Evolutionary conservation across 2,888 invertebrate species (phyloP).

Genomic region (Tholera decimalis): DNA sequence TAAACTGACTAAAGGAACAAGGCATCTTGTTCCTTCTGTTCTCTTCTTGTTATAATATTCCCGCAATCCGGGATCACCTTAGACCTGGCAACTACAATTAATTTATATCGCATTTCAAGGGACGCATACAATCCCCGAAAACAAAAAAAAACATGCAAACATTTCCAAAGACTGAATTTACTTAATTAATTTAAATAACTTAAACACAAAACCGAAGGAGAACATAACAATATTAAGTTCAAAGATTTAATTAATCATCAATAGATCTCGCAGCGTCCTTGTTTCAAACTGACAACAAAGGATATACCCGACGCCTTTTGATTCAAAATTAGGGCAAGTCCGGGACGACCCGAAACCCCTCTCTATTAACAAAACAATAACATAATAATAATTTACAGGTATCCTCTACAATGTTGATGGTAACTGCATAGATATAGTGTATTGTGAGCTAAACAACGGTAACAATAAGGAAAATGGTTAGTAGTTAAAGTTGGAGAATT

Average conservation of each 20-base stretch:
- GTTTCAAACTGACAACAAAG: conserved; percentile 42
- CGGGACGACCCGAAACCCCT: conserved; percentile 21
- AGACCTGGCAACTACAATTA: not conserved
- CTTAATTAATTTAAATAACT: conserved; percentile 29
- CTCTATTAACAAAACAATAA: conserved; percentile 46
- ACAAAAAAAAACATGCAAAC: not conserved
- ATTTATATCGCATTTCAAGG: not conserved
- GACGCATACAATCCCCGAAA: not conserved
- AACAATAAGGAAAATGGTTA: not conserved
- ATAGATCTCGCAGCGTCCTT: conserved; percentile 23
- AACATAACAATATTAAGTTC: conserved; percentile 38
- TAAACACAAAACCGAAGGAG: conserved; percentile 22
- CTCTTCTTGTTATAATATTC: too few species aligned
- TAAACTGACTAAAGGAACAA: too few species aligned
- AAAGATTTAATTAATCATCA: conserved; percentile 45
- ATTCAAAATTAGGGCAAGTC: conserved; percentile 44
- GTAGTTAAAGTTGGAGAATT: not conserved
- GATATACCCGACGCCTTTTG: conserved; percentile 29
- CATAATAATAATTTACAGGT: conserved; percentile 49
- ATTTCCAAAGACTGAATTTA: conserved; percentile 5
- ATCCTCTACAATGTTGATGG: not conserved
- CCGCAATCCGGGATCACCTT: too few species aligned
- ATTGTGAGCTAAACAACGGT: not conserved
- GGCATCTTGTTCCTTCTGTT: too few species aligned
- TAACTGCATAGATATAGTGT: not conserved